Conservation (phyloP, 35 echinoderm and acorn worm species). For the Strongylocentrotus purpuratus region DNA sequence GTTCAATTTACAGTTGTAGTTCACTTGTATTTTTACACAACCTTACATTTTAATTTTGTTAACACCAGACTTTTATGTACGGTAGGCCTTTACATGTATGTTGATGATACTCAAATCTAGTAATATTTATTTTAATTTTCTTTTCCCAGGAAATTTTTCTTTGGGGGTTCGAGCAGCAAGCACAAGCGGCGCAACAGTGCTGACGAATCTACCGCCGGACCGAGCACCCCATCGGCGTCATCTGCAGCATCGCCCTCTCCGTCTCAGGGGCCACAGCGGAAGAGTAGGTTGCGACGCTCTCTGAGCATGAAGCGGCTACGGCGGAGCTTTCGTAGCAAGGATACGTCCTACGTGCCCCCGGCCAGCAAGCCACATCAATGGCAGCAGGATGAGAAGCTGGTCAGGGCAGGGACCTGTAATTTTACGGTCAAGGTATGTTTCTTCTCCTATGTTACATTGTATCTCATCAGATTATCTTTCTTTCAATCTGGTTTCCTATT, state of each 20-base stretch:
- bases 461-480: neutral
- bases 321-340: constrained; percentile 86
- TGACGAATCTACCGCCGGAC: neutral
- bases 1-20: no score
- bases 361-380: constrained; percentile 96
- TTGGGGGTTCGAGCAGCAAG: constrained; percentile 51
- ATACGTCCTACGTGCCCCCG: constrained; percentile 78
- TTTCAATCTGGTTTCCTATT: no score
- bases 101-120: no score
- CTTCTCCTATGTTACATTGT: neutral
- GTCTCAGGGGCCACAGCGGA: constrained; percentile 56
- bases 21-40: no score
- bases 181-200: constrained; percentile 15
- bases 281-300: constrained; percentile 75
- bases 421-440: constrained; percentile 86
- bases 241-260: constrained; percentile 45
- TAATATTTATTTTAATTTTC: neutral
- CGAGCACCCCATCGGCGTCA: constrained; percentile 42
- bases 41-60: no score
- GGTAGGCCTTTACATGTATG: no score
- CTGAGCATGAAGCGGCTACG: constrained; percentile 94
- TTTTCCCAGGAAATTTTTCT: constrained; percentile 52
- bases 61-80: no score
- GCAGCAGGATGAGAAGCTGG: constrained; percentile 93
- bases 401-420: constrained; percentile 80